A percentile compares a stretch with the other conserved stretches of the same genome.
Conservation (phyloP, 1,140 invertebrate species). For the Grapholita molesta region DNA sequence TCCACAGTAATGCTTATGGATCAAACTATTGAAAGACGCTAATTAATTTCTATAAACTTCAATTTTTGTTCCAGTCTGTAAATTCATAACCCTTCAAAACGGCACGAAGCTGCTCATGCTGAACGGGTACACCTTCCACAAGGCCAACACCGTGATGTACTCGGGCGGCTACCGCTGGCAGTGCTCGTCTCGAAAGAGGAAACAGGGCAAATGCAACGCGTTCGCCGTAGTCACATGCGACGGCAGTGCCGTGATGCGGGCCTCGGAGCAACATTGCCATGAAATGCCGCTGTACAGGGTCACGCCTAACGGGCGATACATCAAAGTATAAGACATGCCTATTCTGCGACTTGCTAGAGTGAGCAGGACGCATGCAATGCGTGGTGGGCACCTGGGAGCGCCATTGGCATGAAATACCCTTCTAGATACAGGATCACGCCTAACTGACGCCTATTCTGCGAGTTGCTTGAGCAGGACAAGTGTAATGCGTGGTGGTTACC, state of each 20-base stretch:
- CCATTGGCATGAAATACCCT: neutral
- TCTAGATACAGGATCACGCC: no score
- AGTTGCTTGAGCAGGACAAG: no score
- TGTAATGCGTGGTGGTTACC: no score
- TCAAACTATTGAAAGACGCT: no score
- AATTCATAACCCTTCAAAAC: slow-evolving; percentile 28
- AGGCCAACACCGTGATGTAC: slow-evolving; percentile 5
- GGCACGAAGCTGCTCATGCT: slow-evolving; percentile 31
- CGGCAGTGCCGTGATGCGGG: slow-evolving; percentile 19
- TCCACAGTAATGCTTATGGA: no score
- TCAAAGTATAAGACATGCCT: neutral
- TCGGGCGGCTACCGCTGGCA: slow-evolving; percentile 26
- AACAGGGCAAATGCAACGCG: slow-evolving; percentile 29
- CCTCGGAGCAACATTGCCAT: slow-evolving; percentile 20
- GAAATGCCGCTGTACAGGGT: neutral
- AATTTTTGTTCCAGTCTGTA: slow-evolving; percentile 20
- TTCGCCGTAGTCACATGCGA: slow-evolving; percentile 31
- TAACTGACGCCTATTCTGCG: no score
- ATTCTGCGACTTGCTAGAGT: neutral
- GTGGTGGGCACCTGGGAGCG: neutral
- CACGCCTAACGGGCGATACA: neutral
- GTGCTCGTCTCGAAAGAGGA: slow-evolving; percentile 32
- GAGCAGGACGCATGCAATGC: neutral
- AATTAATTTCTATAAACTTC: neutral
- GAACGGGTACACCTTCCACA: slow-evolving; percentile 39